phyloP scores from a whole-genome alignment of 2,113 vertebrate species.

The Podocnemis expansa region DNA sequence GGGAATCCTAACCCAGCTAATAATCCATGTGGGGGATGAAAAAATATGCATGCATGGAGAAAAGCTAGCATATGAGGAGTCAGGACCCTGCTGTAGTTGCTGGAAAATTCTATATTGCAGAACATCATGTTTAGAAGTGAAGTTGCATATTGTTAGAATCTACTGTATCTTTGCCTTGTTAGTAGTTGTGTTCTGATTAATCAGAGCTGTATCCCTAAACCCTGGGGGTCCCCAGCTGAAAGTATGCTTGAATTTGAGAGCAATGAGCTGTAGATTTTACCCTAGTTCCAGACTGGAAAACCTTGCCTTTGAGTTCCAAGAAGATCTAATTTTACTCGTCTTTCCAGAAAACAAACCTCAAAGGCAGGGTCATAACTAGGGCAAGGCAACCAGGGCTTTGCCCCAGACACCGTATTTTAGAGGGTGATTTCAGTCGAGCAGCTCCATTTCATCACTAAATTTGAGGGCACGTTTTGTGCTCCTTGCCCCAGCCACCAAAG shows the following conservation, averaged over 20 bases:
- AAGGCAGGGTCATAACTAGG: too few species aligned
- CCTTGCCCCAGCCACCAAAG: too few species aligned
- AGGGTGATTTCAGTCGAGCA: too few species aligned
- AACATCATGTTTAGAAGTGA: neutral
- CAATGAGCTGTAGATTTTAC: neutral
- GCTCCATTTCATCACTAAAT: too few species aligned
- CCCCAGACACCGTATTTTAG: too few species aligned
- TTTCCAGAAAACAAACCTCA: neutral
- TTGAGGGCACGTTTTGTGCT: too few species aligned
- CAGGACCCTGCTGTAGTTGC: neutral
- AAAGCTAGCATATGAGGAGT: neutral
- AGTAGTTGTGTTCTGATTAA: neutral
- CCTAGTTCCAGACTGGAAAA: neutral
- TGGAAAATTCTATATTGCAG: neutral
- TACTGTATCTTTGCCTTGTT: neutral
- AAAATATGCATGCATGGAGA: neutral
- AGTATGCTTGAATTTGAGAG: neutral
- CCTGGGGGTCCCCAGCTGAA: neutral
- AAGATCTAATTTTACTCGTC: neutral
- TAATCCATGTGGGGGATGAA: neutral
- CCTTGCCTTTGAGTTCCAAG: neutral
- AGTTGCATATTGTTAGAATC: neutral
- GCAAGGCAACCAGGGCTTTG: too few species aligned
- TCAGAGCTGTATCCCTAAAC: neutral
- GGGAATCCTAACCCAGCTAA: neutral